These are phyloP conservation scores for Martes flavigula DNA, from an alignment of 2,797 vertebrate species.

Conservation along the genomic window DNA sequence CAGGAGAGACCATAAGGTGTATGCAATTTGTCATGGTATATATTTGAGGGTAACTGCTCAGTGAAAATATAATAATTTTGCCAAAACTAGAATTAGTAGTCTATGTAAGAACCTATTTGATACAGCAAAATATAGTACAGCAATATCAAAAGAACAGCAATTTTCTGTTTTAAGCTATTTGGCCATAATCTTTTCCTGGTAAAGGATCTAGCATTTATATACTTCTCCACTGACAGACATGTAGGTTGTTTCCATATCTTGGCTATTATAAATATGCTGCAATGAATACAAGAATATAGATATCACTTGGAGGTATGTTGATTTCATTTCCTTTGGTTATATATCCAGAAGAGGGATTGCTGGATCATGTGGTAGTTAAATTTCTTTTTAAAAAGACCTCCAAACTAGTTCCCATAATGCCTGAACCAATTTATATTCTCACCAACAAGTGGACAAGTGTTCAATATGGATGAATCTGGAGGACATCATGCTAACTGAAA, in stretches of 20 bases:
- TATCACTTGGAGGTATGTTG: not conserved
- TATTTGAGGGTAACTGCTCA: slow-evolving; percentile 3
- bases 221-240: not conserved
- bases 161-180: not conserved
- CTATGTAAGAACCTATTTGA: not conserved
- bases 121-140: not conserved
- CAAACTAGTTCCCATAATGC: not conserved
- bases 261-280: not conserved
- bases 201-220: not conserved
- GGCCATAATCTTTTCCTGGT: not conserved
- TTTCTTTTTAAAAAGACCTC: not conserved
- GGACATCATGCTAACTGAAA: not conserved
- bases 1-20: not conserved
- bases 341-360: not conserved
- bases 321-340: not conserved
- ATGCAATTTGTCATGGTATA: not conserved
- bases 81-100: not conserved
- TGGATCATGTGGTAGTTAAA: not conserved
- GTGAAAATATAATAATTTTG: not conserved
- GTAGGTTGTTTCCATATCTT: not conserved
- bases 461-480: not conserved
- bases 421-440: not conserved
- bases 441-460: not conserved
- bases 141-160: not conserved
- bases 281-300: not conserved